Base-by-base conservation (phyloP, 2,113 vertebrate genomes). In the Mionectes macconnelli region DNA sequence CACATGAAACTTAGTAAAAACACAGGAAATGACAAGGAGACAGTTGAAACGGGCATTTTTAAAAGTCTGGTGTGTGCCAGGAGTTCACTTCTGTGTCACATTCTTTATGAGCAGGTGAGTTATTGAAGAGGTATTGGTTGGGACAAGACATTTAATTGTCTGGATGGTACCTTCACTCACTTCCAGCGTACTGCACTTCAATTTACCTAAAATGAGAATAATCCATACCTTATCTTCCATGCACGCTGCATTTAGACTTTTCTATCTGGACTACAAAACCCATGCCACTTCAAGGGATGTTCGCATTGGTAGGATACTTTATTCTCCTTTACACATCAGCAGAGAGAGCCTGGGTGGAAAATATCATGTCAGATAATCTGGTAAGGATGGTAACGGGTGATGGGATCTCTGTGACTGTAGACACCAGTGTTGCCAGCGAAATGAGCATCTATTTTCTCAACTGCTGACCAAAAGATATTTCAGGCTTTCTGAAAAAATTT, bases 321-420 rank as follows among this genome's bases (percentile, higher is more conserved):
- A 2, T 47, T 72, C 52, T 77, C 25, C 39, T 72, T 78, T 55
- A 49, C 39, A 23, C 10, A 2, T 2, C 12, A 56, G 76, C 42
- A 87, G 47, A 74, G n/a, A 35, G 27, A 24, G 8, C 78, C 37
- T 78, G 23, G 19, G 52, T 73, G 8, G n/a, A 57, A 94, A 94
- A 82, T 28, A 40, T 11, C 44, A 2, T 18, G 8, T 23, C 47
- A 57, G 66, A 45, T 62, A 56, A 57, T 30, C 23, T 62, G 33
- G 6, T 80, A 39, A 77, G 37, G 69, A 56, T 2, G 3, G 49
- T 35, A n/a, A n/a, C 0, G 0, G n/a, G 33, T 45, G 37, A 60
- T 16, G 42, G 33, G 68, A 75, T 17, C 18, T 74, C 72, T 89
- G 64, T 57, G 81, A 59, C 42, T 20, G 6, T 37, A 50, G 62